These are phyloP conservation scores for Lepeophtheirus nordmannii DNA, from an alignment of 2,888 invertebrate genomes.

Conservation along the genomic window DNA sequence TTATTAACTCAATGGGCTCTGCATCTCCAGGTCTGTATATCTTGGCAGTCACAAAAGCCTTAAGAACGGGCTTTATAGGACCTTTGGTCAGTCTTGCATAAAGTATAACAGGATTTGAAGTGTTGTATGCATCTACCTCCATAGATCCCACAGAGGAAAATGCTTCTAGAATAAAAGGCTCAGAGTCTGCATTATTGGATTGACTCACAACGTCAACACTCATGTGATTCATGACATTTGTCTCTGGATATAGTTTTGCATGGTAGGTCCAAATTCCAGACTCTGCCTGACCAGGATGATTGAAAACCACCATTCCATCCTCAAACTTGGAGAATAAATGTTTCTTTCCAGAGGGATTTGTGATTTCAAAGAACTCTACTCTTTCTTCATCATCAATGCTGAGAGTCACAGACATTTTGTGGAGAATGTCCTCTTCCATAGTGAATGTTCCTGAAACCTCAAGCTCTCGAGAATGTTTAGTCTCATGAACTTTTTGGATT, in stretches of 20 bases:
- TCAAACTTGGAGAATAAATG: constrained; percentile 25
- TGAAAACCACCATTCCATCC: constrained; percentile 22
- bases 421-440: constrained; percentile 19
- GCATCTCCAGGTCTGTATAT: constrained; percentile 17
- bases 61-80: constrained; percentile 4
- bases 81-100: constrained; percentile 15
- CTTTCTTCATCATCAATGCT: constrained; percentile 22
- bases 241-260: constrained; percentile 23
- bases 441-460: constrained; percentile 23
- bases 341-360: constrained; percentile 22
- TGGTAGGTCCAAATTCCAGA: constrained; percentile 24
- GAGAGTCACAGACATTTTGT: constrained; percentile 22
- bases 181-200: constrained; percentile 15
- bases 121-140: neutral
- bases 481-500: constrained; percentile 21
- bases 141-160: neutral
- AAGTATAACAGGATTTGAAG: neutral
- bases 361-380: constrained; percentile 24
- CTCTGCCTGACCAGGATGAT: constrained; percentile 4
- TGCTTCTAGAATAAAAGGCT: constrained; percentile 15
- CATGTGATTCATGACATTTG: constrained; percentile 4
- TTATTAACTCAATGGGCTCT: constrained; percentile 2
- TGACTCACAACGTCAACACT: constrained; percentile 23
- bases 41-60: constrained; percentile 9
- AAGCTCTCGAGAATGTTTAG: constrained; percentile 15